A percentile compares a stretch with the other conserved stretches of the same genome.
Evolutionary conservation across 2,113 vertebrate species (phyloP).

Genomic region (Marcusenius ussheri): DNA sequence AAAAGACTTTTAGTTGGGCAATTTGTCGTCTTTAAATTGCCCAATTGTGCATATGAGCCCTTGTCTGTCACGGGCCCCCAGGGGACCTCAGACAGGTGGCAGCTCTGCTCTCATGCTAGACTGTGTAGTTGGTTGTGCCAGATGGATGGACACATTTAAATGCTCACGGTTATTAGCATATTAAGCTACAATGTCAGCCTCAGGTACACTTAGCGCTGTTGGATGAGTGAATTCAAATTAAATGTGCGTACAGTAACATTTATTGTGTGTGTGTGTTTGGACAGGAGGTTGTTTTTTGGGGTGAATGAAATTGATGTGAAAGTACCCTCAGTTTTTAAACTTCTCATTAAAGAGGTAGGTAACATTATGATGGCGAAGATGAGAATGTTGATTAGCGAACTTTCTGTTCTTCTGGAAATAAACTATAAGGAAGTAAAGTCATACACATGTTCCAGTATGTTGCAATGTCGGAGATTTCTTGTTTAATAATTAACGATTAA

Average conservation of each 20-base stretch:
- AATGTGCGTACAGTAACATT: background rate
- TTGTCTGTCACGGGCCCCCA: background rate
- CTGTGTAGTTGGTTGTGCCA: background rate
- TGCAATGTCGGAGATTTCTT: background rate
- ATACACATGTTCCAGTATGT: background rate
- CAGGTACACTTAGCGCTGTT: background rate
- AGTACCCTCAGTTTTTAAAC: conserved; percentile 99
- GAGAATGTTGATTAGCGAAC: background rate
- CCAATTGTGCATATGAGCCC: background rate
- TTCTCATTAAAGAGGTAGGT: conserved; percentile 95
- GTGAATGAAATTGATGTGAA: conserved; percentile 96
- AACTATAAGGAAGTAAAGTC: background rate
- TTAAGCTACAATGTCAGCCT: background rate
- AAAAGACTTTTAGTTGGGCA: background rate
- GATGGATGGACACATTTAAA: background rate
- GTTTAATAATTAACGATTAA: background rate
- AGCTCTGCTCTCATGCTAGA: background rate
- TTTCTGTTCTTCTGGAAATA: background rate
- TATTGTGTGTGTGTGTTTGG: conserved; percentile 30
- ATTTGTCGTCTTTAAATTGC: background rate
- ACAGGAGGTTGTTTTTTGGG: conserved; percentile 89
- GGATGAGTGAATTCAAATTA: background rate
- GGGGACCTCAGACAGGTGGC: background rate
- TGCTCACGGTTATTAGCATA: background rate
- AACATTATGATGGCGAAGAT: background rate